Base-by-base conservation (phyloP, 2,113 vertebrate species). In the Thomomys bottae region DNA sequence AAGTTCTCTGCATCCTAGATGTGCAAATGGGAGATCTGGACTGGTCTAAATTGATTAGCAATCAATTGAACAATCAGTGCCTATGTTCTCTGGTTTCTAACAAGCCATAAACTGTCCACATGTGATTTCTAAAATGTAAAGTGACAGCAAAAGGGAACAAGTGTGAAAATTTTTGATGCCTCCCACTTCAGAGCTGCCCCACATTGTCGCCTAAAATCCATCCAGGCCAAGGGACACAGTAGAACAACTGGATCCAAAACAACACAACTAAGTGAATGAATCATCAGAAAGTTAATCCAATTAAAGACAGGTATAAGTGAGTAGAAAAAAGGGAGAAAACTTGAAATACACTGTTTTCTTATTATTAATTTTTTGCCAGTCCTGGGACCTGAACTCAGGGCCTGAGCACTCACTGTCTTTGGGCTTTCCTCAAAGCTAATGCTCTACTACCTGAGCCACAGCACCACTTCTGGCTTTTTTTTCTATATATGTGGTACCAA, bases 11-110 rank as follows among this genome's bases (percentile, higher is more conserved):
- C 87, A 94, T 79, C 75, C 87, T 94, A 95, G 93, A 95, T 97
- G 86, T 95, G 73, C 82, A 96, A 96, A 96, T 94, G 95, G 96
- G 96, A 96, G 97, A 95, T 63, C 89, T 2, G 92, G 93, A 82
- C 91, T 94, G 90, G 94, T 97, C 96, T 92, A 86, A 92, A 89
- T 82, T 95, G 79, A 95, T 97, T 95, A 95, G 90, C 59, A 96
- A n/a, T n/a, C n/a, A n/a, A n/a, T 85, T 75, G 95, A 95, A 76
- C 67, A 57, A 95, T 78, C 67, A 57, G 36, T 67, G 49, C 49
- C 28, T 59, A 26, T 71, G 67, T 80, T 72, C 90, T 96, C 92
- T 95, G 63, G 91, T 91, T 91, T 92, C 91, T 96, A 96, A 96
- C 88, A 96, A 97, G 94, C 94, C 95, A 91, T 96, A 96, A 97